phyloP scores from a whole-genome alignment of 2,797 vertebrate species.

The Phoebastria nigripes region DNA sequence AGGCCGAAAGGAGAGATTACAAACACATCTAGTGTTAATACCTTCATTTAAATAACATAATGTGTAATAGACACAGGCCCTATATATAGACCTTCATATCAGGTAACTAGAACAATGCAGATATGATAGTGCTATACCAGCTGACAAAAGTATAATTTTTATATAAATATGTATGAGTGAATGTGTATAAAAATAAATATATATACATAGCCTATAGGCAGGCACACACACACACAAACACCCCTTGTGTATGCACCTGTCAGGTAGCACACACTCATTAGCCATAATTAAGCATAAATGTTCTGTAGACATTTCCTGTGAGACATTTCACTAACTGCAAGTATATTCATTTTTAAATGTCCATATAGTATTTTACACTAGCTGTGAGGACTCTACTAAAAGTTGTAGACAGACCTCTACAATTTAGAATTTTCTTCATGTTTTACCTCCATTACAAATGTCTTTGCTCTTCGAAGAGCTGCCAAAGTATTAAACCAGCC shows the following conservation, averaged over 20 bases:
- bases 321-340: not conserved
- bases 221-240: not conserved
- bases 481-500: not conserved
- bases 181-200: not conserved
- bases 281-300: not conserved
- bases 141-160: not conserved
- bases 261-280: not conserved
- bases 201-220: not conserved
- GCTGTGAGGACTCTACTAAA: not conserved
- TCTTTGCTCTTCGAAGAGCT: not conserved
- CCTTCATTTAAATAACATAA: not conserved
- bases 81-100: not conserved
- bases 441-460: not conserved
- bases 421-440: not conserved
- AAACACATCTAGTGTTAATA: not conserved
- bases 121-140: not conserved
- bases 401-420: not conserved
- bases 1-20: not conserved
- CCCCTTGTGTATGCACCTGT: not conserved
- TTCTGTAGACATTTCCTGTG: not conserved
- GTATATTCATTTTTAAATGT: not conserved
- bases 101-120: not conserved
- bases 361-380: not conserved
- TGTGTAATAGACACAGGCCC: not conserved
- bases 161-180: not conserved